Percentiles rank a stretch among this genome's conserved stretches.
Evolutionary conservation across 2,113 vertebrate genomes (phyloP).

Genomic region (Ranitomeya imitator): DNA sequence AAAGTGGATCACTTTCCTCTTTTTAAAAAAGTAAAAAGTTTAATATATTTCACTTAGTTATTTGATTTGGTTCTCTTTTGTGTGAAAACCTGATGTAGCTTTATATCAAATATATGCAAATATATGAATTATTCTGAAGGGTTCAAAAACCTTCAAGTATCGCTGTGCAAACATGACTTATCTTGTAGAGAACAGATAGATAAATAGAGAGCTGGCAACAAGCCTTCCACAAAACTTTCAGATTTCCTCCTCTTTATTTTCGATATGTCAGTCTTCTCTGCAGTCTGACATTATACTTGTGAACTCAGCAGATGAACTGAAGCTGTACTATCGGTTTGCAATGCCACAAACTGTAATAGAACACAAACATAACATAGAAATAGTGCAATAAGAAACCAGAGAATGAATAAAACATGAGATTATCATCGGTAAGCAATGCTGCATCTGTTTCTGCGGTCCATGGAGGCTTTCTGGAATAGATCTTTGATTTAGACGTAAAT

Average conservation of each 20-base stretch:
- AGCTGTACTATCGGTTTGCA: neutral
- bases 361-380: neutral
- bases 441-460: neutral
- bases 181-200: too few species aligned
- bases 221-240: neutral
- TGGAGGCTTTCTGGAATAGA: neutral
- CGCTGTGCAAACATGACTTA: too few species aligned
- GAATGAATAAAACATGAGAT: neutral
- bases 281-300: neutral
- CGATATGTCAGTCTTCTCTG: neutral
- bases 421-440: neutral
- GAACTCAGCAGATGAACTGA: neutral
- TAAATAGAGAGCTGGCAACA: too few species aligned
- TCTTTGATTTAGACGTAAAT: neutral
- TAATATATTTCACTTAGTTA: too few species aligned
- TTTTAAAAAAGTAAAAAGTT: too few species aligned
- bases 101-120: too few species aligned
- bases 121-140: too few species aligned
- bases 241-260: neutral
- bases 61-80: too few species aligned
- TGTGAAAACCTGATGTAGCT: too few species aligned
- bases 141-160: too few species aligned
- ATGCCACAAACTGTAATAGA: neutral
- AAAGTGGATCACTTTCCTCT: too few species aligned
- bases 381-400: neutral